Evolutionary conservation across 2,797 vertebrate species (phyloP).

Genomic region (Acanthis flammea): DNA sequence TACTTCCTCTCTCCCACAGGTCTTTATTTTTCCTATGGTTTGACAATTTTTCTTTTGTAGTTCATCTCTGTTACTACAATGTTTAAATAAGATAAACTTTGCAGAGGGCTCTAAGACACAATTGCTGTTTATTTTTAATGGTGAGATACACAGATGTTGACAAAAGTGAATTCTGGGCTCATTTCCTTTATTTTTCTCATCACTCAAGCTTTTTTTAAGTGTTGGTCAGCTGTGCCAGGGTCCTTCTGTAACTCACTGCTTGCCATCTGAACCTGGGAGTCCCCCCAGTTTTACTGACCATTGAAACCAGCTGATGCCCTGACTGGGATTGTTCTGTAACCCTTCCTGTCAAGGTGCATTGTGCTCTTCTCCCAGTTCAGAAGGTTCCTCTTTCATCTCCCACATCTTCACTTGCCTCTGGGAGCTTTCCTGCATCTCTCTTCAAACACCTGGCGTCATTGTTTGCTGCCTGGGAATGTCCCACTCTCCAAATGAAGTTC

Average conservation of each 20-base stretch:
- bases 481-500: not conserved
- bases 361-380: not conserved
- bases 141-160: not conserved
- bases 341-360: not conserved
- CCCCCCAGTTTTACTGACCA: not conserved
- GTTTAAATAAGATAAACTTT: not conserved
- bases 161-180: not conserved
- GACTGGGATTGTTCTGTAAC: not conserved
- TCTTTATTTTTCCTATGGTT: slow-evolving; percentile 6
- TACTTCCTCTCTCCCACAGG: slow-evolving; percentile 5
- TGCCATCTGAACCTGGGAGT: not conserved
- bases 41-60: not conserved
- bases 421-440: not conserved
- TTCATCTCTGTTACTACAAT: not conserved
- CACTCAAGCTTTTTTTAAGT: not conserved
- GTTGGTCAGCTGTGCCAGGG: not conserved
- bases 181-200: not conserved
- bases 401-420: not conserved
- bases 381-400: not conserved
- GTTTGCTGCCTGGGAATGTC: not conserved
- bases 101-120: not conserved
- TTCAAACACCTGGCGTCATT: not conserved
- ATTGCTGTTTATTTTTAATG: not conserved
- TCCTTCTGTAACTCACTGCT: not conserved
- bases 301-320: not conserved